Base-by-base conservation (phyloP, 1,140 invertebrate genomes). In the Triops cancriformis region DNA sequence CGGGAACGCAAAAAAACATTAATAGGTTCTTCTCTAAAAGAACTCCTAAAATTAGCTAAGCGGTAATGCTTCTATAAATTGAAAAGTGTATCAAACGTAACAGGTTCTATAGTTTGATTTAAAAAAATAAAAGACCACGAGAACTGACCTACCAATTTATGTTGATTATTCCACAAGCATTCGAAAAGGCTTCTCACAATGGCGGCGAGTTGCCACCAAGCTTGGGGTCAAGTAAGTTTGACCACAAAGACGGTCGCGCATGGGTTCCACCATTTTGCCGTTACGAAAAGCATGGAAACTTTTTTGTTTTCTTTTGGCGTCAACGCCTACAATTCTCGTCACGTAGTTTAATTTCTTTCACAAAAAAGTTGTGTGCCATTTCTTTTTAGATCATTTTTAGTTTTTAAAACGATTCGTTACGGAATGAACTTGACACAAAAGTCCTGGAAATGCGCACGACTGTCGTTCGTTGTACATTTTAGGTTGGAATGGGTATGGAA, bases 171-270 rank as follows among this genome's bases (percentile, higher is more conserved):
- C 51, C 51, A 88, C 85, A 87, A 88, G 85, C 85, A 79, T 73
- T 31, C 78, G 76, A 11, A 73, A 87, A 82, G 91, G 91, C 88
- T 93, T 93, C 88, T 94, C 92, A 83, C 93, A 93, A 87, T 95
- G 93, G 93, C 90, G 92, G 83, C 90, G 93, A 86, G 93, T 95
- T 85, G 93, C 93, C 85, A 93, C 91, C 86, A 95, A 94, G 87
- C 91, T 95, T 82, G 93, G 93, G 90, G 92, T 95, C 87, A 93
- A 94, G 93, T 95, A 94, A 94, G 93, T 94, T 37, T 84, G 82
- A 77, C 12, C 26, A 74, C 31, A n/a, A 18, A 28, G 27, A 26
- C n/a, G 31, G 72, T 42, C 76, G 37, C 26, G 72, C 72, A 31
- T 64, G 51, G 51, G 51, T 64, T 64, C 51, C 51, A 64, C 51